These are phyloP conservation scores for Sesia bembeciformis DNA, from an alignment of 2,888 invertebrate species.

Conservation along the genomic window DNA sequence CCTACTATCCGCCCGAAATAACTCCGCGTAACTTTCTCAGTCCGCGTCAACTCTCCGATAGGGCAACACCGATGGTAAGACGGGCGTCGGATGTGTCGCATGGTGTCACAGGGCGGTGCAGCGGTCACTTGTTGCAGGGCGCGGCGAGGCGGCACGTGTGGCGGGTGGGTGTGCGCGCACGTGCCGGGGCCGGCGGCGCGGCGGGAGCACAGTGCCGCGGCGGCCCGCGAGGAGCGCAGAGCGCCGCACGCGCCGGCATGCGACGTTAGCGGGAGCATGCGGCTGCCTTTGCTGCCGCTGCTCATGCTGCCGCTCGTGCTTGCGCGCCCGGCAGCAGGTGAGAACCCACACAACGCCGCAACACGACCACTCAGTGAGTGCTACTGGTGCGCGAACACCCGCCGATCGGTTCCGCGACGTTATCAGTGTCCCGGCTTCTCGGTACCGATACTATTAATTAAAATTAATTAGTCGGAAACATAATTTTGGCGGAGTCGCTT, in stretches of 20 bases:
- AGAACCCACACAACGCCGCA: constrained; percentile 12
- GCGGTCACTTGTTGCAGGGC: constrained; percentile 30
- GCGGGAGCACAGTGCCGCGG: constrained; percentile 19
- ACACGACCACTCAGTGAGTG: not conserved
- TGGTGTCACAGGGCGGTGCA: constrained; percentile 32
- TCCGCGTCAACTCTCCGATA: constrained; percentile 52
- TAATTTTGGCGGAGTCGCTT: constrained; percentile 13
- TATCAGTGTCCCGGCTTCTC: not conserved
- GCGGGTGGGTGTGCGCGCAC: constrained; percentile 10
- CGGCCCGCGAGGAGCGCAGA: constrained; percentile 39
- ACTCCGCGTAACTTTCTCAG: constrained; percentile 17
- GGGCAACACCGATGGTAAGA: constrained; percentile 36
- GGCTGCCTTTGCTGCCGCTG: constrained; percentile 67
- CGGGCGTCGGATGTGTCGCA: constrained; percentile 17
- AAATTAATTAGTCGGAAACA: constrained; percentile 24
- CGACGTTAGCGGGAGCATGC: constrained; percentile 64
- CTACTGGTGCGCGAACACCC: not conserved
- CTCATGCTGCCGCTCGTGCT: constrained; percentile 67
- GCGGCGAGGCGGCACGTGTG: constrained; percentile 13
- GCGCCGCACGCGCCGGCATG: constrained; percentile 47
- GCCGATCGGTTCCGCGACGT: not conserved
- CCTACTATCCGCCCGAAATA: not conserved
- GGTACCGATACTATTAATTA: constrained; percentile 20
- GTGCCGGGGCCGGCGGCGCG: constrained; percentile 21
- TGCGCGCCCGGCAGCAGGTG: constrained; percentile 66